Evolutionary conservation across 2,888 invertebrate species (phyloP), one percentile per base, ranked within the genome.

Genomic region (Hirtodrosophila duncani): DNA sequence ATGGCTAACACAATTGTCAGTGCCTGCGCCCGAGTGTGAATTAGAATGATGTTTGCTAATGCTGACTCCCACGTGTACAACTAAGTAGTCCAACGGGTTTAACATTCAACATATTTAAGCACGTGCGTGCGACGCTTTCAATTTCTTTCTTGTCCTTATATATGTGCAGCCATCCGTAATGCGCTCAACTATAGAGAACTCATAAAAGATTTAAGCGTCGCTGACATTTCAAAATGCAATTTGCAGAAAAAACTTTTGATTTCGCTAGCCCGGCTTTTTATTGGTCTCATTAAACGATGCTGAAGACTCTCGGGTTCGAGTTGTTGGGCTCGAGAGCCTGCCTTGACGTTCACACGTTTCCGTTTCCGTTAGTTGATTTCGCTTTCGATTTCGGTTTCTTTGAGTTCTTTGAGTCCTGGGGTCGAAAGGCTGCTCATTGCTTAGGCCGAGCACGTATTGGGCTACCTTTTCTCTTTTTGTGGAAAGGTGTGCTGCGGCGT

Each of bases 281-380:
- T 74, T 74, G 78, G 72, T 78, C 72, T 74, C 81, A 74, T 74
- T 74, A 74, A 74, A 72, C 55, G 74, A 74, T 81, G 74, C 58
- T 79, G 55, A 67, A 43, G 44, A 67, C 31, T 46, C 13, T 20
- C 41, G 34, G 30, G 10, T 23, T 17, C 36, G 36, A 27, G 29
- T 14, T 18, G 21, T 14, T 2, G 27, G 42, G n/a, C 31, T 5
- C 34, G 5, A 38, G 57, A n/a, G n/a, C n/a, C n/a, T n/a, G n/a
- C n/a, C n/a, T n/a, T n/a, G n/a, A n/a, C n/a, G n/a, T 46, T 46
- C 9, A 21, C 9, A 17, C 17, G 23, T 43, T 21, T 14, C 6
- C 9, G 7, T 37, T 16, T 37, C 23, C 14, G n/a, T n/a, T 30
- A 46, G 14, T 16, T 43, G 24, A 21, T 26, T 41, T 30, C 30